Evolutionary conservation across 2,888 invertebrate species (phyloP), one percentile per base, ranked within the genome.

Genomic region (Athalia rosae): DNA sequence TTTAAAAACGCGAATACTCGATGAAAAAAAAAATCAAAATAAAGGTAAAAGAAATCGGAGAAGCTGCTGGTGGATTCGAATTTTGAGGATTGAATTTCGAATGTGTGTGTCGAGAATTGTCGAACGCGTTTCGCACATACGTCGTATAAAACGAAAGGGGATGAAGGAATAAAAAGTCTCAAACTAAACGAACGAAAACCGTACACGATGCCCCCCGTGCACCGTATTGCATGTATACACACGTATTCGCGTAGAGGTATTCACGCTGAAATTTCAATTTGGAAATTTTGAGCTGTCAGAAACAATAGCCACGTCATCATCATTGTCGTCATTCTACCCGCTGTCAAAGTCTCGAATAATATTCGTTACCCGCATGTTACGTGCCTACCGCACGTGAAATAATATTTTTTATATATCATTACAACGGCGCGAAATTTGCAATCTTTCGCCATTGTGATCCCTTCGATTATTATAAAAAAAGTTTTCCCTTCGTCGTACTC

Each of bases 291-390:
- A 74, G 48, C 74, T 61, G 74, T 74, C 74, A 61, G 74, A 74
- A 74, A 74, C 74, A 74, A 74, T 74, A 74, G 48, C 61, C 61
- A 50, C 74, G 53, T 61, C 61, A 74, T 62, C 28, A 28, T 28
- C 28, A 28, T 28, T 28, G 28, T 28, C 28, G 28, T 43, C 43
- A 62, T 59, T 74, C 61, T 45, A 74, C 71, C 56, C 58, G 74
- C 74, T 74, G 48, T 62, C 74, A 74, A 74, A 62, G 61, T 61
- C 74, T 74, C 61, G 47, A 74, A 61, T 74, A 59, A 74, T n/a
- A n/a, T 74, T 62, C 47, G 74, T 62, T 62, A n/a, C 61, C 5
- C 61, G 61, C 74, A 28, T 28, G 28, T n/a, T n/a, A n/a, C 28
- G 2, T 28, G 2, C 28, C 28, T n/a, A n/a, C n/a, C n/a, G n/a